phyloP scores from a whole-genome alignment of 2,888 invertebrate species.

The Thalpophila matura region DNA sequence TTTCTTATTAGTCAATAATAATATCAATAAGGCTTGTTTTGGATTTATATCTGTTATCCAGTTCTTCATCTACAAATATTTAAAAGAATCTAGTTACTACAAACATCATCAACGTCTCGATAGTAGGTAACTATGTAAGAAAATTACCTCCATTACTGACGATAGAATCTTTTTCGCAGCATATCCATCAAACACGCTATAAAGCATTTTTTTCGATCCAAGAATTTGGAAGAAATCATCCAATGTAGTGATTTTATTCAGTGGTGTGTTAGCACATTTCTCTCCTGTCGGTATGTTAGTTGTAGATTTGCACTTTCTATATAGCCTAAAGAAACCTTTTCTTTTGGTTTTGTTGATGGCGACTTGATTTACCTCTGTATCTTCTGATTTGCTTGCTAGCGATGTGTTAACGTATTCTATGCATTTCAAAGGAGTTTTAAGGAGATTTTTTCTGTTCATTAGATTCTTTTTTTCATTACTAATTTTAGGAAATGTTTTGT shows the following conservation, averaged over 20 bases:
- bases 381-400: slow-evolving; percentile 1
- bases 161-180: slow-evolving; percentile 74
- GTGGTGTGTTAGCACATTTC: slow-evolving; percentile 58
- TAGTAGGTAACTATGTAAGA: not conserved
- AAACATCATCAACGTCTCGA: not conserved
- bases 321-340: slow-evolving; percentile 71
- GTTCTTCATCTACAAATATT: slow-evolving; percentile 76
- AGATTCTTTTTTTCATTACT: not conserved
- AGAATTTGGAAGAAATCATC: slow-evolving; percentile 82
- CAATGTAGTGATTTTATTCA: slow-evolving; percentile 77
- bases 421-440: slow-evolving; percentile 26
- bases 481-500: slow-evolving; percentile 20
- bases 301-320: slow-evolving; percentile 80
- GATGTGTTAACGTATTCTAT: slow-evolving; percentile 36
- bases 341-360: slow-evolving; percentile 55
- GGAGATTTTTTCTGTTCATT: not conserved
- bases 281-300: slow-evolving; percentile 65
- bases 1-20: slow-evolving; percentile 82
- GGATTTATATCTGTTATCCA: slow-evolving; percentile 82
- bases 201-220: slow-evolving; percentile 74
- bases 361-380: slow-evolving; percentile 9
- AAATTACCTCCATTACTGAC: slow-evolving; percentile 76
- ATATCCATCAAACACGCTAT: slow-evolving; percentile 74
- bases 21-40: slow-evolving; percentile 79
- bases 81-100: not conserved